Percentiles rank a stretch among this genome's conserved stretches.
phyloP scores from a whole-genome alignment of 2,797 vertebrate species.

The Rousettus madagascariensis region DNA sequence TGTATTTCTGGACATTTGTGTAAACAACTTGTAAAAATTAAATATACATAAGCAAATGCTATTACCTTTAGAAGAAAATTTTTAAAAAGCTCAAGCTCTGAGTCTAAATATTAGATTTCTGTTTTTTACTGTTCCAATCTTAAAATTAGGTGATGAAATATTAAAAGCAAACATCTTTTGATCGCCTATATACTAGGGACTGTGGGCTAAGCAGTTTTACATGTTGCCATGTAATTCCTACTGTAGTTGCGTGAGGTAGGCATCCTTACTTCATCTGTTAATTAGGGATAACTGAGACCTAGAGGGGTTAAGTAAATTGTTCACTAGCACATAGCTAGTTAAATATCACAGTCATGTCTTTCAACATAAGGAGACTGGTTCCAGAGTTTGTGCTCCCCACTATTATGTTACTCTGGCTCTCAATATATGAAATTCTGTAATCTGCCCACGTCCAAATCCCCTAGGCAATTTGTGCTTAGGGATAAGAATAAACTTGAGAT shows the following conservation, averaged over 20 bases:
- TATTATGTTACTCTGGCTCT: constrained; percentile 37
- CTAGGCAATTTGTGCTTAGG: constrained; percentile 49
- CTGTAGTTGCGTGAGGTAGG: background rate
- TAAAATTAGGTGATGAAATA: constrained; percentile 37
- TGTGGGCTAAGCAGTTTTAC: background rate
- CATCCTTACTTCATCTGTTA: background rate
- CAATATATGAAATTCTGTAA: constrained; percentile 43
- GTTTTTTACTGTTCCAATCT: background rate
- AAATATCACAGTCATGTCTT: constrained; percentile 35
- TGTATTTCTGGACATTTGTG: constrained; percentile 49
- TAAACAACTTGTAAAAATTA: constrained; percentile 38
- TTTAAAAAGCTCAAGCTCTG: background rate
- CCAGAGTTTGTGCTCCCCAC: constrained; percentile 7
- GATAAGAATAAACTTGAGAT: constrained; percentile 70
- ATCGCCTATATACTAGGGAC: background rate
- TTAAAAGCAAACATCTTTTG: constrained; percentile 12
- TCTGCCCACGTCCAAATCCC: constrained; percentile 35
- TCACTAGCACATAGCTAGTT: constrained; percentile 24
- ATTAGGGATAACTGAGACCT: background rate
- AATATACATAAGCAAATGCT: background rate
- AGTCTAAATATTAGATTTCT: constrained; percentile 23
- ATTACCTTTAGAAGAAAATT: constrained; percentile 37
- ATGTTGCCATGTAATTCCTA: constrained; percentile 6
- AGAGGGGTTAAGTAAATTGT: background rate
- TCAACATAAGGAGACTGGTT: background rate